Percentiles rank a stretch among this genome's conserved stretches.
phyloP scores from a whole-genome alignment of 1,140 invertebrate species.

The Hormaphis cornu region DNA sequence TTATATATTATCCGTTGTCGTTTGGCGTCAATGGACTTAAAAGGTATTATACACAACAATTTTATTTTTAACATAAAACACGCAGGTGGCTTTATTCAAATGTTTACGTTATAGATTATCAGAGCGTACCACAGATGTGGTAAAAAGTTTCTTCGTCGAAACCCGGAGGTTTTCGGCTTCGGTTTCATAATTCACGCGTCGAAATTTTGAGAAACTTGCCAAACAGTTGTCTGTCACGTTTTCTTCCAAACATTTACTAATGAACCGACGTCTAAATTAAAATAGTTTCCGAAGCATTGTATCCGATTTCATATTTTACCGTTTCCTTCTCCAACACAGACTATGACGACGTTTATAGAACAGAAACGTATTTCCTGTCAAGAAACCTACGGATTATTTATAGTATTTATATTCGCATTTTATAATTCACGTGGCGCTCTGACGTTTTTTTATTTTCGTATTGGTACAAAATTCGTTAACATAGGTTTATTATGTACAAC shows the following conservation, averaged over 20 bases:
- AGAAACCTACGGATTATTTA: too few species aligned
- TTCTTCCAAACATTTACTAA: background rate
- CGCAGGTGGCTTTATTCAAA: background rate
- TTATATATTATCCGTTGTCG: too few species aligned
- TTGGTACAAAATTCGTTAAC: too few species aligned
- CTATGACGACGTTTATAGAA: too few species aligned
- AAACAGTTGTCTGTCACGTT: background rate
- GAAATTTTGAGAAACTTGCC: slow-evolving; percentile 3
- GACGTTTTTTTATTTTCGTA: too few species aligned
- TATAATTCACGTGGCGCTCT: too few species aligned
- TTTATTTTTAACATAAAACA: slow-evolving; percentile 9
- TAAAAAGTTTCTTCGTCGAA: slow-evolving; percentile 7
- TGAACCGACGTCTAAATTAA: background rate
- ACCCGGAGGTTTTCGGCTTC: background rate
- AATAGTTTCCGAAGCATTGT: background rate
- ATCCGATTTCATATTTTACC: background rate
- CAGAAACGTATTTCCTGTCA: too few species aligned
- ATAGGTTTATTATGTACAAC: too few species aligned
- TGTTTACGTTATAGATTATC: background rate
- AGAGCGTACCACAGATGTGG: background rate
- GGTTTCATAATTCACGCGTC: background rate
- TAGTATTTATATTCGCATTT: too few species aligned
- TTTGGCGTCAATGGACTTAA: too few species aligned
- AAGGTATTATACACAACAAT: too few species aligned
- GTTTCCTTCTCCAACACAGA: background rate